Percentiles rank a stretch among this genome's conserved stretches.
Conservation (phyloP, 2,113 vertebrate genomes). For the Vidua macroura region DNA sequence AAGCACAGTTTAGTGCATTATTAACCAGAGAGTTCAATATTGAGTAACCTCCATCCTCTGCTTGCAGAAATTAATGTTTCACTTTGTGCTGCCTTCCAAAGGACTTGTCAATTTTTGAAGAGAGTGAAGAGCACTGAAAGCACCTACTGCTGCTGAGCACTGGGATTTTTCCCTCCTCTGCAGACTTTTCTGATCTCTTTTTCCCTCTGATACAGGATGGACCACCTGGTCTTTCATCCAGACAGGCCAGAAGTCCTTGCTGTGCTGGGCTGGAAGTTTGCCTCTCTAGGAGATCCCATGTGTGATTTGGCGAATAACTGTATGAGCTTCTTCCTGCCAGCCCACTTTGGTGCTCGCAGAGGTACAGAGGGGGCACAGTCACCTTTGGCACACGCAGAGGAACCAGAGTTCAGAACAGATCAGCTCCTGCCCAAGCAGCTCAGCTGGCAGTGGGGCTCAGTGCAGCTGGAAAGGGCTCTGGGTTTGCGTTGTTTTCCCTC, state of each 20-base stretch:
- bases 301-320: constrained; percentile 80
- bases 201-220: constrained; percentile 71
- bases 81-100: background rate
- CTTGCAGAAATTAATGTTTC: constrained; percentile 1
- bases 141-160: background rate
- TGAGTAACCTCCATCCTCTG: background rate
- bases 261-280: constrained; percentile 83
- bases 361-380: constrained; percentile 67
- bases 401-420: background rate
- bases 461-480: background rate
- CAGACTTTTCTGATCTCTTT: background rate
- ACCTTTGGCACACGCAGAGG: background rate
- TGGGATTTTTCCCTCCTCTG: background rate
- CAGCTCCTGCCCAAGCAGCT: background rate
- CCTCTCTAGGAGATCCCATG: constrained; percentile 80
- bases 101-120: background rate
- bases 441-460: background rate
- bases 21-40: background rate
- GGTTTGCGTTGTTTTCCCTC: background rate
- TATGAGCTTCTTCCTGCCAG: constrained; percentile 73
- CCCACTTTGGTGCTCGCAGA: constrained; percentile 62
- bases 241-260: constrained; percentile 77
- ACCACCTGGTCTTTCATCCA: constrained; percentile 82
- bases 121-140: background rate
- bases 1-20: background rate